Percentiles rank a stretch among this genome's conserved stretches.
These are phyloP conservation scores for Synergus laeviventris DNA, from an alignment of 2,888 invertebrate genomes.

Conservation along the genomic window DNA sequence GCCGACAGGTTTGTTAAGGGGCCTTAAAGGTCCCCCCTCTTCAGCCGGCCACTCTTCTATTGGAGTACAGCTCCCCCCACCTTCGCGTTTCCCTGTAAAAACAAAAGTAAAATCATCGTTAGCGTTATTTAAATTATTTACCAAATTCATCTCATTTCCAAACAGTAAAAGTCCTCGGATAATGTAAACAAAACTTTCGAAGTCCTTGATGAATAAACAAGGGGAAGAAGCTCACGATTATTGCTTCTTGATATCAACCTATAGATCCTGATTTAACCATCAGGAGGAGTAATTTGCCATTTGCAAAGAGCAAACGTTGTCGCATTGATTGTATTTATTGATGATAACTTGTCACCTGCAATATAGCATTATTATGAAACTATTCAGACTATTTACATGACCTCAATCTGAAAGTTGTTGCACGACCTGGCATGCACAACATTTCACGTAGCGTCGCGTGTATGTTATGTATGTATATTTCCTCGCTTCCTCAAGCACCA, in stretches of 20 bases:
- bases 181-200: not conserved
- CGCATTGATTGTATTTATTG: not conserved
- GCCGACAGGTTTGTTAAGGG: constrained; percentile 31
- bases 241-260: not conserved
- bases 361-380: constrained; percentile 11
- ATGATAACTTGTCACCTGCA: not conserved
- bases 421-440: constrained; percentile 26
- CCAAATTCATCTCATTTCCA: not conserved
- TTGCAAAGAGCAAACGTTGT: not conserved
- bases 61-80: constrained; percentile 58
- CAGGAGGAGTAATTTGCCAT: not conserved
- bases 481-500: constrained; percentile 15
- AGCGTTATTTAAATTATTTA: not conserved
- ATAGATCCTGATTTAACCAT: not conserved
- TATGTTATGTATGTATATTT: not conserved
- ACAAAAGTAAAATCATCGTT: not conserved
- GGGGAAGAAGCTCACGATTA: not conserved
- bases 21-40: constrained; percentile 46
- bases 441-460: constrained; percentile 26
- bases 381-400: constrained; percentile 14
- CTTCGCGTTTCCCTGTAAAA: constrained; percentile 65
- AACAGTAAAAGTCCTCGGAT: too few relatives aligned
- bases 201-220: not conserved
- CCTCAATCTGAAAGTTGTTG: constrained; percentile 24
- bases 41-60: constrained; percentile 53